These are phyloP conservation scores for Mionectes macconnelli DNA, from an alignment of 2,113 vertebrate species.

Conservation along the genomic window DNA sequence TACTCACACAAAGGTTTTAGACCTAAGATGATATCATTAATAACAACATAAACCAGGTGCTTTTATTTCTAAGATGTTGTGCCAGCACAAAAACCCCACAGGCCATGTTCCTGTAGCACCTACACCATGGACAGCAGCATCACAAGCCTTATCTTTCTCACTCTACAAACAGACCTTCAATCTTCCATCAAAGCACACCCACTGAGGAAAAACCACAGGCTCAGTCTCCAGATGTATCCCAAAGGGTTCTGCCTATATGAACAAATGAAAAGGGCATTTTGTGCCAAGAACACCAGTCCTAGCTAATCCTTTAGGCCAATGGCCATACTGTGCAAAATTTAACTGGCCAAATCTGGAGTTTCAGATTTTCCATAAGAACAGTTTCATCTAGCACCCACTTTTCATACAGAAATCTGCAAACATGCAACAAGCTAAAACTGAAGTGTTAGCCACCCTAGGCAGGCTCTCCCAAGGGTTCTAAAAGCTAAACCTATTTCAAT, in stretches of 20 bases:
- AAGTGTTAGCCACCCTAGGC: not conserved
- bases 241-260: not conserved
- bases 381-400: not conserved
- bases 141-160: not conserved
- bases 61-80: not conserved
- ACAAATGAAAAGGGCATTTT: not conserved
- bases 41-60: not conserved
- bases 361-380: not conserved
- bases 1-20: not conserved
- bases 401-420: not conserved
- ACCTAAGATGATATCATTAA: not conserved
- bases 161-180: not conserved
- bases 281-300: not conserved
- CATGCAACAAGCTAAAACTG: not conserved
- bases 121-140: constrained; percentile 41
- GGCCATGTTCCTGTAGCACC: not conserved
- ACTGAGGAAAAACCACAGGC: not conserved
- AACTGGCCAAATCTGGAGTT: not conserved
- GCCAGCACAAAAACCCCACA: not conserved
- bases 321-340: not conserved
- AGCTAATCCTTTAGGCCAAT: not conserved
- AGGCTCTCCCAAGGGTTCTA: not conserved
- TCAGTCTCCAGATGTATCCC: not conserved
- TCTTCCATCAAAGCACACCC: not conserved
- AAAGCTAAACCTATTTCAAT: not conserved